Percentiles rank a stretch among this genome's conserved stretches.
Evolutionary conservation across 2,113 vertebrate species (phyloP).

Genomic region (Rallus limicola): DNA sequence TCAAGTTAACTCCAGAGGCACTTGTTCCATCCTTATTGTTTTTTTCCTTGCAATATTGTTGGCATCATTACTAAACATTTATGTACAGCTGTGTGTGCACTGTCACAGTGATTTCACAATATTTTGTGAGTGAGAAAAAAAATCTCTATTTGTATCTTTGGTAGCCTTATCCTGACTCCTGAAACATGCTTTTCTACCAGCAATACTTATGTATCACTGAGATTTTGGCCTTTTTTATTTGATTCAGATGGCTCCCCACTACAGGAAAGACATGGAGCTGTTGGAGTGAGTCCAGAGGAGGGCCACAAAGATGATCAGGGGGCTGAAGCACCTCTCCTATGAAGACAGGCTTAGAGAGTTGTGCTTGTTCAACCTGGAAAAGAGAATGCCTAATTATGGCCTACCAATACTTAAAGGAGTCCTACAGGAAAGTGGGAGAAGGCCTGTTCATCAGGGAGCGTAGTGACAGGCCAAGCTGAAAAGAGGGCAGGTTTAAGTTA

Average conservation of each 20-base stretch:
- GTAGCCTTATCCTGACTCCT: background rate
- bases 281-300: too few relatives aligned
- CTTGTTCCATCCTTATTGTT: background rate
- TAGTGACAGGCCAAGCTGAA: too few relatives aligned
- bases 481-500: too few relatives aligned
- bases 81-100: background rate
- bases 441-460: too few relatives aligned
- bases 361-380: too few relatives aligned
- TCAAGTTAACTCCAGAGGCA: background rate
- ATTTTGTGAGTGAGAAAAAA: background rate
- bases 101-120: constrained; percentile 6
- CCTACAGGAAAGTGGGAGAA: too few relatives aligned
- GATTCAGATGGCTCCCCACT: background rate
- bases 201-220: background rate
- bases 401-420: too few relatives aligned
- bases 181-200: background rate
- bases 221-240: background rate
- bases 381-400: too few relatives aligned
- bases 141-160: background rate
- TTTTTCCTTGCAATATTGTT: background rate
- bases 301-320: too few relatives aligned
- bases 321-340: too few relatives aligned
- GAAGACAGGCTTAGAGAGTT: too few relatives aligned
- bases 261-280: too few relatives aligned
- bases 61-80: constrained; percentile 8